Evolutionary conservation across 2,113 vertebrate genomes (phyloP), one percentile per base, ranked within the genome.

Genomic region (Eudyptes chrysolophus): DNA sequence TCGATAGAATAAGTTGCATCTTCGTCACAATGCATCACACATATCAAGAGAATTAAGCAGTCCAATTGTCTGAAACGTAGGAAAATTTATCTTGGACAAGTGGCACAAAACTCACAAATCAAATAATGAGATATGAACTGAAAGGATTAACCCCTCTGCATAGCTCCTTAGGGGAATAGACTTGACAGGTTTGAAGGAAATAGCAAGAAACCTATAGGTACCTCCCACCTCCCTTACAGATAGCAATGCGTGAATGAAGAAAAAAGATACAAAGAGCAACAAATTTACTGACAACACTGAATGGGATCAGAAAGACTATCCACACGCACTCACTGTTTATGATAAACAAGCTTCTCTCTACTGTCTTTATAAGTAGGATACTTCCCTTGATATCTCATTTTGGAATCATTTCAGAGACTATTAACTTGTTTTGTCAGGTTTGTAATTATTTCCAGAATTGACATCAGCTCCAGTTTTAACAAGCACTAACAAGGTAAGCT

Each of bases 371-470:
- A 84, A 91, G 74, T n/a, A 58, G 12, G 7, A 70, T 58, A 10
- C 46, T 87, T 65, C n/a, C 29, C 6, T 44, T 49, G 40, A 58
- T 83, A 25, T 30, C 48, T 92, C 24, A 70, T 89, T 90, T 76
- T 89, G 16, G 36, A 95, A 77, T 80, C 0, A 76, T 89, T 94
- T 96, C 58, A 95, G 51, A 91, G 79, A 75, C 52, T 51, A 71
- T 12, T 55, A 87, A 75, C n/a, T 72, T 84, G 3, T 74, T 90
- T 81, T 81, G n/a, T 84, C 79, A 90, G 38, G 12, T 92, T 74
- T 89, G 20, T 27, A 84, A 92, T 92, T 92, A 68, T 96, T 97
- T 97, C 80, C 48, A 87, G 57, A 94, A 51, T 38, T 94, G 64
- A 71, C 26, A 27, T 82, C 54, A 87, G 13, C 30, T 83, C 65